Conservation (phyloP, 2,888 invertebrate species). For the Stegana nigrithorax region DNA sequence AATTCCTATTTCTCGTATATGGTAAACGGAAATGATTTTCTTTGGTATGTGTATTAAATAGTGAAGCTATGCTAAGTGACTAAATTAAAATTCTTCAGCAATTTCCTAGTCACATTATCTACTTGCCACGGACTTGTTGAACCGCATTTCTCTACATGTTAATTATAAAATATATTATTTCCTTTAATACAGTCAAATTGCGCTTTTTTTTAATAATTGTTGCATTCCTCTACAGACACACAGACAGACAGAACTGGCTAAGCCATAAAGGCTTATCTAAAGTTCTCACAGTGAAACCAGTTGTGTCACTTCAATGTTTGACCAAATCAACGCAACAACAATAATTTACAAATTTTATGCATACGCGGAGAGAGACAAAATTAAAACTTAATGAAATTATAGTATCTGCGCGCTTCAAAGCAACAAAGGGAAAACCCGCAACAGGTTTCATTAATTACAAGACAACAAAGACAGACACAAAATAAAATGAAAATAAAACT, state of each 20-base stretch:
- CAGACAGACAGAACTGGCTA: neutral
- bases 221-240: neutral
- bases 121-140: no score
- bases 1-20: no score
- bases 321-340: slow-evolving; percentile 19
- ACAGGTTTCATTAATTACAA: slow-evolving; percentile 40
- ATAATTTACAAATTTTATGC: slow-evolving; percentile 22
- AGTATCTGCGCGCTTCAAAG: neutral
- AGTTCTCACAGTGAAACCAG: neutral
- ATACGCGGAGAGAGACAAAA: neutral
- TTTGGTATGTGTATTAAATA: no score
- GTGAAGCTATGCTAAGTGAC: neutral
- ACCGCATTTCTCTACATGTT: no score
- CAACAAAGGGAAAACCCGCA: slow-evolving; percentile 16
- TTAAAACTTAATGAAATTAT: neutral
- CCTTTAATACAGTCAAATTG: no score
- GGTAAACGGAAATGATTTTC: no score
- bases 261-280: no score
- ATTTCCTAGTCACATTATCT: no score
- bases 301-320: neutral
- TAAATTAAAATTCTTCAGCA: neutral
- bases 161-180: no score
- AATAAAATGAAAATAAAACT: neutral
- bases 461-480: no score
- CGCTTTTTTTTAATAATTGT: no score